phyloP scores from a whole-genome alignment of 1,140 invertebrate species.

The Macrobrachium nipponense region DNA sequence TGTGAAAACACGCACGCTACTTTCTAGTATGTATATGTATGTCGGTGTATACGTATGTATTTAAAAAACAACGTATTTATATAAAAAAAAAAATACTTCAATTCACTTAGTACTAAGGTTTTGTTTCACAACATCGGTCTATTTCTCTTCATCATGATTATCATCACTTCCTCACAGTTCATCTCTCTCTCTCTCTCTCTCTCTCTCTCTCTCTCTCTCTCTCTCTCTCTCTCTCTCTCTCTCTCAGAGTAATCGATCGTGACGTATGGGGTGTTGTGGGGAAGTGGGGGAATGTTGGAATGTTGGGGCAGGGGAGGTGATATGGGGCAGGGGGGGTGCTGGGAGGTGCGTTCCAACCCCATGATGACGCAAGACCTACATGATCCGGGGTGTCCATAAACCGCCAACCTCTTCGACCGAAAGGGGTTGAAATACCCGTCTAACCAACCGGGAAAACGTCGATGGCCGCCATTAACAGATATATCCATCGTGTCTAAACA shows the following conservation, averaged over 20 bases:
- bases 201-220: slow-evolving; percentile 20
- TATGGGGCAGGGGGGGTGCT: not conserved
- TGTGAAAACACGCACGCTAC: no score
- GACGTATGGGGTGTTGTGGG: not conserved
- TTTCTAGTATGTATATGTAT: no score
- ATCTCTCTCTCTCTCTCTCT: slow-evolving; percentile 10
- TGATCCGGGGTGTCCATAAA: not conserved
- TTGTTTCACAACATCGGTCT: slow-evolving; percentile 2
- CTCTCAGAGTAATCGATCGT: not conserved
- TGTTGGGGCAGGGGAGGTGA: not conserved
- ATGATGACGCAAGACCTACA: no score
- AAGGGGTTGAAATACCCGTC: not conserved
- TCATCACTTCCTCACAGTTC: slow-evolving; percentile 10
- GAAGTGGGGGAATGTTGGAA: not conserved
- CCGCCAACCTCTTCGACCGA: not conserved
- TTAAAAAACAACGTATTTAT: no score
- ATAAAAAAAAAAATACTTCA: no score
- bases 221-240: slow-evolving; percentile 14
- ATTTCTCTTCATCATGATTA: not conserved
- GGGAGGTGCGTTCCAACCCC: not conserved
- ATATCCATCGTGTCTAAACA: no score
- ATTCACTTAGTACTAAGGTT: no score
- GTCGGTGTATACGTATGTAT: no score
- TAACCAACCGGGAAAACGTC: not conserved
- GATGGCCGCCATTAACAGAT: no score